Conservation (phyloP, 2,888 invertebrate species). For the Neoaliturus tenellus region DNA sequence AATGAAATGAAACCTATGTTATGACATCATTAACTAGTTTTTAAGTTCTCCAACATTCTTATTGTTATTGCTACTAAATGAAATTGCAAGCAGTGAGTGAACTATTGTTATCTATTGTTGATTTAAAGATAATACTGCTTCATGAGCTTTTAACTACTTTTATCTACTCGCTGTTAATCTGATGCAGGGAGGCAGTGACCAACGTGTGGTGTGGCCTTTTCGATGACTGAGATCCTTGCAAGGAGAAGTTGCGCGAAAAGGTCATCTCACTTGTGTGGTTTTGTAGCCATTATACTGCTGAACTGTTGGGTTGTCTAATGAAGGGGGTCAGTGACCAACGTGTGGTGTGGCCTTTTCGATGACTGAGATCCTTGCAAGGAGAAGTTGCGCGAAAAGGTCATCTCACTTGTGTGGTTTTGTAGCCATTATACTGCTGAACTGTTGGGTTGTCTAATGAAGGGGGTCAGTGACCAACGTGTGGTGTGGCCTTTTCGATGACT, state of each 20-base stretch:
- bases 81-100: too few species aligned
- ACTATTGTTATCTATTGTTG: too few species aligned
- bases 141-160: too few species aligned
- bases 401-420: slow-evolving; percentile 76
- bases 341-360: slow-evolving; percentile 64
- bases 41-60: too few species aligned
- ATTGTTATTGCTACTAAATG: too few species aligned
- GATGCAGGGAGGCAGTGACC: slow-evolving; percentile 68
- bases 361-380: slow-evolving; percentile 58
- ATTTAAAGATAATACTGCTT: too few species aligned
- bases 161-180: too few species aligned
- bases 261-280: slow-evolving; percentile 76
- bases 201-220: slow-evolving; percentile 67
- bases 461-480: slow-evolving; percentile 70
- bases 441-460: slow-evolving; percentile 60
- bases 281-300: slow-evolving; percentile 72
- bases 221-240: slow-evolving; percentile 53
- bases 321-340: slow-evolving; percentile 69
- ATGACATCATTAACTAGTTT: too few species aligned
- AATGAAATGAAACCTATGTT: too few species aligned
- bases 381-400: slow-evolving; percentile 69
- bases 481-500: slow-evolving; percentile 60
- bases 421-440: slow-evolving; percentile 71
- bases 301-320: neutral
- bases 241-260: slow-evolving; percentile 68